Evolutionary conservation across 2,888 invertebrate genomes (phyloP), one percentile per base, ranked within the genome.

Genomic region (Thumatha senex): DNA sequence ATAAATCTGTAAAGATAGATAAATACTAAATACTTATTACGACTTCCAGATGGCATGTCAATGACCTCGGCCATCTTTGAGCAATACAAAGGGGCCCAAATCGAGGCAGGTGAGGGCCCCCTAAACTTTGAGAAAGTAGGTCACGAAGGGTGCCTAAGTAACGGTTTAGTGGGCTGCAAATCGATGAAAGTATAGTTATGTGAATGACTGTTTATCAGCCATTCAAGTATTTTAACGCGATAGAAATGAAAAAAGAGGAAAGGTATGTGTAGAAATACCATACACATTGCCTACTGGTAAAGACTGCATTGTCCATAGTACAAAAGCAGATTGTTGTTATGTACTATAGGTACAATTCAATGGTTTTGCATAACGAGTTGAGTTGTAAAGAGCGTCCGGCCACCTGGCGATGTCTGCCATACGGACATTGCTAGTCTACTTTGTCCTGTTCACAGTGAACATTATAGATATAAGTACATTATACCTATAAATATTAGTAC

Each of bases 41-140:
- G 75, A 74, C 81, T 76, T 82, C 79, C 70, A 77, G 63, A 54
- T 64, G 29, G 42, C 34, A 60, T 57, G 65, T 72, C 72, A 56
- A 49, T 35, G 75, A 74, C 70, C 78, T 56, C 59, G 44, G 34
- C 50, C 61, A 67, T 75, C 77, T 74, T 56, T 59, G 53, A 24
- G 33, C 41, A 15, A n/a, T 12, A 38, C 56, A 57, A 45, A 67
- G 61, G 65, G 67, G 18, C 31, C 59, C 48, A 41, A 30, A 52
- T 54, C 30, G 47, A 48, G 67, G 66, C 66, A 71, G 67, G 65
- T 67, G 67, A 47, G 57, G 58, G 56, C 40, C 29, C 63, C 65
- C 69, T 54, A 53, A 46, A 41, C 40, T 45, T 24, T 9, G 24
- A 24, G 49, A 54, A 77, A 70, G 40, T 76, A 59, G 76, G 77